Conservation (phyloP, 2,797 vertebrate species). For the Zalophus californianus region DNA sequence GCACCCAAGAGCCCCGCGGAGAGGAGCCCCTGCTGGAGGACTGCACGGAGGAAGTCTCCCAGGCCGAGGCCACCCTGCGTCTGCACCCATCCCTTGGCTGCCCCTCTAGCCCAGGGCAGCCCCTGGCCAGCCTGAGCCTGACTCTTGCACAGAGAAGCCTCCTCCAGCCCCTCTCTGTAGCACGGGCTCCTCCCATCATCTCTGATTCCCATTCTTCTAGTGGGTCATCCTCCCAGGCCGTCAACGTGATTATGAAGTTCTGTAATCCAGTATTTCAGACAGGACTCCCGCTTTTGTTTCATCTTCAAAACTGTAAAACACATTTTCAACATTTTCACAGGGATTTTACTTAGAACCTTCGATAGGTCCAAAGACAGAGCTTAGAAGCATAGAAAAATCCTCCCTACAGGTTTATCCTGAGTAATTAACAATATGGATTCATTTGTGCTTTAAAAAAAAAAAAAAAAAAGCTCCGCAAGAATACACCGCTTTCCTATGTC, state of each 20-base stretch:
- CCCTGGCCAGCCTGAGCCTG: neutral
- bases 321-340: neutral
- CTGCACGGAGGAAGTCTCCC: neutral
- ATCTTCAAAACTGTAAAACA: neutral
- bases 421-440: neutral
- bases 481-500: neutral
- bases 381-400: neutral
- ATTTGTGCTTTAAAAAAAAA: neutral
- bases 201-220: neutral
- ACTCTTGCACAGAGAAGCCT: neutral
- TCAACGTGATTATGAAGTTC: neutral
- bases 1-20: accelerated
- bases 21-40: neutral
- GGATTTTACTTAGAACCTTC: neutral
- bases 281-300: neutral
- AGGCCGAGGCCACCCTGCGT: neutral
- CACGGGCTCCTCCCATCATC: neutral
- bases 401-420: neutral
- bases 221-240: too few species aligned
- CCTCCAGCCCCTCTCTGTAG: neutral
- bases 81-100: neutral
- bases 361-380: neutral
- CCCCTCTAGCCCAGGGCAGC: neutral
- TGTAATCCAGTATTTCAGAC: neutral
- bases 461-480: neutral